phyloP scores from a whole-genome alignment of 53 echinoderm and acorn worm species.

The Luidia sarsii region DNA sequence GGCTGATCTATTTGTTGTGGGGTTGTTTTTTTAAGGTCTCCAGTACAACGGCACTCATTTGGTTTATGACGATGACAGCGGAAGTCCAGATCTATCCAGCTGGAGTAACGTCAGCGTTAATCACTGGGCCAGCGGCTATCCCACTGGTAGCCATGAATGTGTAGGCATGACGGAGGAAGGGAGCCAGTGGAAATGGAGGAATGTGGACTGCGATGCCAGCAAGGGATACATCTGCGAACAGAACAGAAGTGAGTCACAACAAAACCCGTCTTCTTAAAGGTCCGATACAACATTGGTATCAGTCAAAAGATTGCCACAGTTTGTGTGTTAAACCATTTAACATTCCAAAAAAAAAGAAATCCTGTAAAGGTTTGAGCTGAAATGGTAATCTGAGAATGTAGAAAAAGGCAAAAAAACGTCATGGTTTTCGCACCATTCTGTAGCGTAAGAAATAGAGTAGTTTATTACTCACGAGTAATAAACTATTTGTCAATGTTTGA shows the following conservation, averaged over 20 bases:
- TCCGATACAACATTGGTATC: no score
- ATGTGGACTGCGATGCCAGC: slow-evolving; percentile 57
- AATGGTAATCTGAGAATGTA: no score
- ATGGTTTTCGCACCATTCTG: no score
- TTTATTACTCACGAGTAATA: no score
- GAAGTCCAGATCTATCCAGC: slow-evolving; percentile 18
- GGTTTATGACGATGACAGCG: slow-evolving; percentile 40
- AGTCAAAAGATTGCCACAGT: no score
- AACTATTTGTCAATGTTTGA: no score
- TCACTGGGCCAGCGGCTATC: slow-evolving; percentile 72
- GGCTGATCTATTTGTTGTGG: no score
- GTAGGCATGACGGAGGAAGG: slow-evolving; percentile 64
- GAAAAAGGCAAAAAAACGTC: no score
- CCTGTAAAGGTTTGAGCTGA: no score
- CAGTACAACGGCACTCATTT: slow-evolving; percentile 12
- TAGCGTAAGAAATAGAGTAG: no score
- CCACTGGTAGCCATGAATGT: slow-evolving; percentile 56
- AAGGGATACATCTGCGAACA: slow-evolving; percentile 80
- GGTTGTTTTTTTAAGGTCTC: neutral
- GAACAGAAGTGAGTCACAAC: slow-evolving; percentile 58
- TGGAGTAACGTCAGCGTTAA: slow-evolving; percentile 37
- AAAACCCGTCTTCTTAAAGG: neutral
- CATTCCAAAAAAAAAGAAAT: no score
- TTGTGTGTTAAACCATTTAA: no score
- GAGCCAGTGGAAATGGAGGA: slow-evolving; percentile 70